A percentile compares a stretch with the other conserved stretches of the same genome.
phyloP scores from a whole-genome alignment of 2,888 invertebrate species.

The Lithophane semibrunnea region DNA sequence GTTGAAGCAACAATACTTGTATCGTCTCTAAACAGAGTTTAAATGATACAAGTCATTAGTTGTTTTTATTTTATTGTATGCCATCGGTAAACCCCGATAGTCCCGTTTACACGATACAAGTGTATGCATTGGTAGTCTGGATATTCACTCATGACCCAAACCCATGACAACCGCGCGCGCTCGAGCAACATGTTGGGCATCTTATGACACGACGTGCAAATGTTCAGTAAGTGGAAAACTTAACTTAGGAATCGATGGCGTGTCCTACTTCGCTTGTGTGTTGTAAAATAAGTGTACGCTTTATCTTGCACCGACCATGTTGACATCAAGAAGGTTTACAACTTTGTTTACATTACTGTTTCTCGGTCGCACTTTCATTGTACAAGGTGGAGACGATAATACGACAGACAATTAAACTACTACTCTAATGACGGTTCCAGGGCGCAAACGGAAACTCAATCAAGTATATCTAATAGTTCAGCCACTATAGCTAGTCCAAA shows the following conservation, averaged over 20 bases:
- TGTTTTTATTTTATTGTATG: too few species aligned
- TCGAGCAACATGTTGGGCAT: not conserved
- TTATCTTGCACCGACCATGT: not conserved
- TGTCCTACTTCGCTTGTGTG: not conserved
- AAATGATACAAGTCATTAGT: too few species aligned
- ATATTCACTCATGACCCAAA: not conserved
- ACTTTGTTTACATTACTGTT: not conserved
- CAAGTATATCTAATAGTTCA: not conserved
- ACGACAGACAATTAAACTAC: not conserved
- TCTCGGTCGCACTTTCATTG: not conserved
- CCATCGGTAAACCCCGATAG: too few species aligned
- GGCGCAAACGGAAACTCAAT: not conserved
- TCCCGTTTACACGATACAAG: too few species aligned
- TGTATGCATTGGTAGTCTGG: not conserved
- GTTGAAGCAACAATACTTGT: too few species aligned
- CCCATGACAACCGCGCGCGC: too few species aligned
- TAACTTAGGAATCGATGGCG: not conserved
- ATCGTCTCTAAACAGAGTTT: too few species aligned
- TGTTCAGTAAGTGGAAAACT: not conserved
- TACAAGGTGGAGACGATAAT: not conserved
- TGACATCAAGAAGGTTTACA: not conserved
- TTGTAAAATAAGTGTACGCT: not conserved
- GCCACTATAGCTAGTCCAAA: not conserved
- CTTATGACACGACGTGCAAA: not conserved
- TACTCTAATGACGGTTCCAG: not conserved